Conservation (phyloP, 2,888 invertebrate species). For the Conops quadrifasciatus region DNA sequence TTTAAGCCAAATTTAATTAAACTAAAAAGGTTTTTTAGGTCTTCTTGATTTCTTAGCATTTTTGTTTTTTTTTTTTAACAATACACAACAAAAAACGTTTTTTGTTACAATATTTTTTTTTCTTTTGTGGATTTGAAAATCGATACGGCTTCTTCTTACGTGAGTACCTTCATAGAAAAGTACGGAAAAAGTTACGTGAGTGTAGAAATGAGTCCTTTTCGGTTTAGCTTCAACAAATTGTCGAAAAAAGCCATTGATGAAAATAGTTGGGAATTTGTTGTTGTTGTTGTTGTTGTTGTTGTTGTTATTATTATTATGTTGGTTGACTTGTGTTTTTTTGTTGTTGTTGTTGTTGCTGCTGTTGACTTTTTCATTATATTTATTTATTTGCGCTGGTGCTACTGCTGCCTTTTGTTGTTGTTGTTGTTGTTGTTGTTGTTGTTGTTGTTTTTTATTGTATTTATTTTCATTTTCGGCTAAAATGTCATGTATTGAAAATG, state of each 20-base stretch:
- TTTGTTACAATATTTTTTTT: neutral
- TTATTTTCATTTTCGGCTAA: neutral
- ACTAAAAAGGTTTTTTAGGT: too few relatives aligned
- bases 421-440: neutral
- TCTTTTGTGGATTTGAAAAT: neutral
- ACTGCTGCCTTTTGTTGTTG: neutral
- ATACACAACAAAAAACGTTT: neutral
- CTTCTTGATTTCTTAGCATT: too few relatives aligned
- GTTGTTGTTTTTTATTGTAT: too few relatives aligned
- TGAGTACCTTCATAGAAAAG: too few relatives aligned
- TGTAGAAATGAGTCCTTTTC: too few relatives aligned
- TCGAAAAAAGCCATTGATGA: too few relatives aligned
- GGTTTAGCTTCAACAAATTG: too few relatives aligned
- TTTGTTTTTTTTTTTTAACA: too few relatives aligned
- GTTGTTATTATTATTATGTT: neutral
- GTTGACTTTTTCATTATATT: neutral
- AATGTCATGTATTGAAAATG: neutral
- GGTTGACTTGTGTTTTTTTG: too few relatives aligned
- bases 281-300: slow-evolving; percentile 8
- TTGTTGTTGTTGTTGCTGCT: neutral
- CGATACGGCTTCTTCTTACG: too few relatives aligned
- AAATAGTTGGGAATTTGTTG: slow-evolving; percentile 1
- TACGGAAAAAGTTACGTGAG: too few relatives aligned
- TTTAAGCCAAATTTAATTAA: neutral
- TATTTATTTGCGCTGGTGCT: neutral